Evolutionary conservation across 2,888 invertebrate genomes (phyloP), one percentile per base, ranked within the genome.

Genomic region (Poecilus cupreus): DNA sequence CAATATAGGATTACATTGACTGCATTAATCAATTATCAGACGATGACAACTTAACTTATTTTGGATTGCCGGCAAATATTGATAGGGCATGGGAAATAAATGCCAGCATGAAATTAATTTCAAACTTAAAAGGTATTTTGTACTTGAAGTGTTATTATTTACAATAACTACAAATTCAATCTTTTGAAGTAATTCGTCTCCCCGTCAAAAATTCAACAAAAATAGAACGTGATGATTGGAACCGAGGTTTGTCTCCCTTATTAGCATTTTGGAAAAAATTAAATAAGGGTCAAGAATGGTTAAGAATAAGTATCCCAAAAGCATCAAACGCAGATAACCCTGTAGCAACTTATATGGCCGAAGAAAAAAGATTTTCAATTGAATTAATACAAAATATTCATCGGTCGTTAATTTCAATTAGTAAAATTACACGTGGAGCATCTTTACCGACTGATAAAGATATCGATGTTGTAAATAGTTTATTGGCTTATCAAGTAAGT

Each of bases 31-130:
- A 91, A 26, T 88, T 97, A 57, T 93, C 95, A 0, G 94, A 94
- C 82, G 90, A 91, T 75, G 96, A 97, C 87, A 90, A 92, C 11
- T 95, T 97, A 0, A 90, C 92, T 4, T 92, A 94, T 85, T 95
- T 97, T 86, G 96, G 96, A 2, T 90, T 98, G 68, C 96, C 98
- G 0, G 94, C 94, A 75, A 98, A 98, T 88, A 96, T 97, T 82
- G 94, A 96, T 83, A 90, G 94, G 75, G 94, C 96, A 6, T 95
- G 96, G 92, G 96, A 97, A 88, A 92, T 93, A 83, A 93, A 92
- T 79, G 92, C 93, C 2, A 91, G 92, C 0, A 88, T 88, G 8
- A 87, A 89, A 22, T 93, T 95, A n/a, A 90, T 96, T 70, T 87
- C 88, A 0, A 92, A 93, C 82, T 89, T 96, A 4, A 92, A 92